phyloP scores from a whole-genome alignment of 2,888 invertebrate genomes.

The Drosophila ochracea region DNA sequence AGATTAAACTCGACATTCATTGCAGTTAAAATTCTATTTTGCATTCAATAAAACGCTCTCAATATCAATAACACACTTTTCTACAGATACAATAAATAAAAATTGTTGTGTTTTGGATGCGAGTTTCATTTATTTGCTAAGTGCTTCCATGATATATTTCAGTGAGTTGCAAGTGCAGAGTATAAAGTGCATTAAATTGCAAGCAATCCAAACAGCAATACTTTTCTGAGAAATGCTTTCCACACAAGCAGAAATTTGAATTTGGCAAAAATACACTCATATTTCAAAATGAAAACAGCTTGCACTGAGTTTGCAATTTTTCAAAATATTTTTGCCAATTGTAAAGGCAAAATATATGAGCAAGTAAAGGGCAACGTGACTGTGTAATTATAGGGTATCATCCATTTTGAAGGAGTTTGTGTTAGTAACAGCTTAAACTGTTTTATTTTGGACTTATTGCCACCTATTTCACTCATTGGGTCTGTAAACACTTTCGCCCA shows the following conservation, averaged over 20 bases:
- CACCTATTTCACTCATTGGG: conserved; percentile 7
- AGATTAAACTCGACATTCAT: background rate
- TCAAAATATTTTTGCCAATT: background rate
- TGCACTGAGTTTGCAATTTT: background rate
- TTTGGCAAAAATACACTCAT: conserved; percentile 10
- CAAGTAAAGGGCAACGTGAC: background rate
- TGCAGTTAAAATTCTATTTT: background rate
- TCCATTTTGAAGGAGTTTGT: background rate
- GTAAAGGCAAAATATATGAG: background rate
- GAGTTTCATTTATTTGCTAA: conserved; percentile 10
- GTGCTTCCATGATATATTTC: conserved; percentile 26
- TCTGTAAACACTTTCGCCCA: background rate
- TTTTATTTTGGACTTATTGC: conserved; percentile 18
- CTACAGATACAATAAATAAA: conserved; percentile 22
- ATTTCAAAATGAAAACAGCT: conserved; percentile 4
- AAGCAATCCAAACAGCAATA: conserved; percentile 17
- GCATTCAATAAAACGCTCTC: conserved; percentile 10
- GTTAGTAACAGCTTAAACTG: background rate
- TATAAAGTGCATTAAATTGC: conserved; percentile 38
- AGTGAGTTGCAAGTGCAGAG: conserved; percentile 10
- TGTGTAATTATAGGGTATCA: background rate
- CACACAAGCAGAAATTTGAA: conserved; percentile 19
- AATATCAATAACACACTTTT: conserved; percentile 8
- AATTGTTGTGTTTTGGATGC: conserved; percentile 3
- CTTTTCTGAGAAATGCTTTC: conserved; percentile 13